Conservation (phyloP, 2,888 invertebrate genomes). For the Tillus elongatus region DNA sequence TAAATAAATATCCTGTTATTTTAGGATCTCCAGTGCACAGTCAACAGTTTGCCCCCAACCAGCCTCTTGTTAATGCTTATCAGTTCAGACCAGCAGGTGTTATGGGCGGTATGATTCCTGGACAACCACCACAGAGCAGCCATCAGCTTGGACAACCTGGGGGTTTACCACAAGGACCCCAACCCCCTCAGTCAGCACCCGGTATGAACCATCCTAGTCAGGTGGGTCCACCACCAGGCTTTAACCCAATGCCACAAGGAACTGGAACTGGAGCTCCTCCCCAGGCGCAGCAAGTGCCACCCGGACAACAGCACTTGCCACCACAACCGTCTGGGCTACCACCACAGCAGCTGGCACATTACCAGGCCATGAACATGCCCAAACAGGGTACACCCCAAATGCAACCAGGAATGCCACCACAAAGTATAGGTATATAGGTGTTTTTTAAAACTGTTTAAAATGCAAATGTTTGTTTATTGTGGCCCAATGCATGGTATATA, state of each 20-base stretch:
- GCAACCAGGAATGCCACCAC: conserved; percentile 10
- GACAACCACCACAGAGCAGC: background rate
- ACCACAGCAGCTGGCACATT: conserved; percentile 11
- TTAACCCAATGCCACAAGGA: conserved; percentile 10
- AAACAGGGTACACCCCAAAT: conserved; percentile 7
- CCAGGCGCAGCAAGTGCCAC: conserved; percentile 19
- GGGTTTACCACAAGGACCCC: conserved; percentile 28
- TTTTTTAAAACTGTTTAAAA: no score
- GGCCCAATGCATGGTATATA: no score
- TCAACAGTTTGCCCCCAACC: no score
- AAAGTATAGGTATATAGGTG: no score
- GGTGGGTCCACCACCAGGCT: conserved; percentile 16
- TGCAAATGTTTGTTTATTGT: no score
- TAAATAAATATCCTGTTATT: no score
- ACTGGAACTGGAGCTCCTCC: conserved; percentile 17
- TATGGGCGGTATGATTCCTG: background rate
- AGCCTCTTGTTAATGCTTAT: no score
- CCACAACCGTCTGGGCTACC: conserved; percentile 15
- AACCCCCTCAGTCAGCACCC: conserved; percentile 18
- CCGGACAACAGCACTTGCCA: conserved; percentile 15
- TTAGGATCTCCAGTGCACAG: no score
- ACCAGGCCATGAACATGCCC: conserved; percentile 3
- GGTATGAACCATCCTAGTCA: conserved; percentile 15
- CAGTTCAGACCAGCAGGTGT: no score
- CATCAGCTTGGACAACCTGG: no score